Percentiles rank a stretch among this genome's conserved stretches.
phyloP scores from a whole-genome alignment of 2,888 invertebrate genomes.

The Apodemia duryi region DNA sequence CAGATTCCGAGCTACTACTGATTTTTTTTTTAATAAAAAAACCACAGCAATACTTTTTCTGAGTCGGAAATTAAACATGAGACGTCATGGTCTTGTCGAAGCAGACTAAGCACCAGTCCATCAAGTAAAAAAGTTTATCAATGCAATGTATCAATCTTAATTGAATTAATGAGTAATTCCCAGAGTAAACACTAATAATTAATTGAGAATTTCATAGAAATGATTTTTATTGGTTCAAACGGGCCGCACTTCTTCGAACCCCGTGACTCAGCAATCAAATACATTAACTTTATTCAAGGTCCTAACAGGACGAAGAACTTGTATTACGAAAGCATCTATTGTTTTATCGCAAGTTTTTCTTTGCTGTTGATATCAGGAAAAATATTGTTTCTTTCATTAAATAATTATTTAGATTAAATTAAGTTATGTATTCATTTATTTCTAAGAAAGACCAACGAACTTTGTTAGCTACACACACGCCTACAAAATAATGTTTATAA shows the following conservation, averaged over 20 bases:
- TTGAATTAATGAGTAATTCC: background rate
- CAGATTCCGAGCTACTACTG: too few species aligned
- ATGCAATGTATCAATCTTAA: background rate
- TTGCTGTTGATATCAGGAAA: background rate
- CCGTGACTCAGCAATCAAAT: slow-evolving; percentile 30
- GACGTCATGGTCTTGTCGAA: too few species aligned
- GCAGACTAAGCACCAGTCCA: too few species aligned
- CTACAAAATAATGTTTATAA: too few species aligned
- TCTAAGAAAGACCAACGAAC: too few species aligned
- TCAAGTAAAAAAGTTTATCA: background rate
- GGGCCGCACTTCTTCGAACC: slow-evolving; percentile 34
- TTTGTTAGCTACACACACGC: too few species aligned
- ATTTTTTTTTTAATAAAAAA: too few species aligned
- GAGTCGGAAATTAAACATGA: too few species aligned
- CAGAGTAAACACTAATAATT: background rate
- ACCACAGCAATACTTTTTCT: too few species aligned
- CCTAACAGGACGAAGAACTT: slow-evolving; percentile 6
- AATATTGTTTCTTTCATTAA: background rate
- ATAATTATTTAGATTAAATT: too few species aligned
- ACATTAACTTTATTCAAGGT: slow-evolving; percentile 25
- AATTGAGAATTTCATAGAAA: slow-evolving; percentile 21
- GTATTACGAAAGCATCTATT: background rate
- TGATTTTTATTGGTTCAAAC: slow-evolving; percentile 33
- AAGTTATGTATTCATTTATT: too few species aligned
- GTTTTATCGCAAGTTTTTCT: background rate